These are phyloP conservation scores for Agrochola lota DNA, from an alignment of 2,888 invertebrate genomes.

Conservation along the genomic window DNA sequence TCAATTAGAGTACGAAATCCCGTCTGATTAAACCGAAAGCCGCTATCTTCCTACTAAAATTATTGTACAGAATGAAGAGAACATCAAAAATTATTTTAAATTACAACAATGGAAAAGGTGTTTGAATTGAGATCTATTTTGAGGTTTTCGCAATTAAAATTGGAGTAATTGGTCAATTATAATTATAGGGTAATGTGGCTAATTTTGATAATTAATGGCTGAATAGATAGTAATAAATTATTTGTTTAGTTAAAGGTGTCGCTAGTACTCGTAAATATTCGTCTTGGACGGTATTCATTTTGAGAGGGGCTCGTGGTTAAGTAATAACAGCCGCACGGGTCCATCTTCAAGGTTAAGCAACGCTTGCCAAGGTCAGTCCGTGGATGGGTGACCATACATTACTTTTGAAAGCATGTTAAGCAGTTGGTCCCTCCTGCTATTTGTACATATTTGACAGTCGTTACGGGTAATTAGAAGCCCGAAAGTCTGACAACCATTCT, in stretches of 20 bases:
- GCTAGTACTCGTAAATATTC: background rate
- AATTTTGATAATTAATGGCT: slow-evolving; percentile 31
- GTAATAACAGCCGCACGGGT: no score
- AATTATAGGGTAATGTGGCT: background rate
- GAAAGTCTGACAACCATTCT: no score
- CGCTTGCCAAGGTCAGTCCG: no score
- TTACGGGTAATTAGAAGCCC: no score
- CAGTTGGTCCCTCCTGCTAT: no score
- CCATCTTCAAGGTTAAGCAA: no score
- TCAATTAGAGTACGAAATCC: slow-evolving; percentile 73
- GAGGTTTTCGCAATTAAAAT: slow-evolving; percentile 27
- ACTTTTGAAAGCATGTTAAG: no score
- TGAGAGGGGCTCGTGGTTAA: no score
- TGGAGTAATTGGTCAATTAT: slow-evolving; percentile 45
- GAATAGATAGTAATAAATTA: background rate
- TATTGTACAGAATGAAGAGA: slow-evolving; percentile 62
- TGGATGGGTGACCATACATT: no score
- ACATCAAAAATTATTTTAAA: slow-evolving; percentile 68
- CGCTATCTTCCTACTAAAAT: slow-evolving; percentile 62
- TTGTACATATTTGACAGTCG: no score
- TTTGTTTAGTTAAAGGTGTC: background rate
- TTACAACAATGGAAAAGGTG: slow-evolving; percentile 51
- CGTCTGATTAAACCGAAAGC: slow-evolving; percentile 69
- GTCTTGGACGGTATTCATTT: background rate
- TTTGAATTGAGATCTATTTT: slow-evolving; percentile 40